Evolutionary conservation across 2,113 vertebrate genomes (phyloP).

Genomic region (Castor canadensis): DNA sequence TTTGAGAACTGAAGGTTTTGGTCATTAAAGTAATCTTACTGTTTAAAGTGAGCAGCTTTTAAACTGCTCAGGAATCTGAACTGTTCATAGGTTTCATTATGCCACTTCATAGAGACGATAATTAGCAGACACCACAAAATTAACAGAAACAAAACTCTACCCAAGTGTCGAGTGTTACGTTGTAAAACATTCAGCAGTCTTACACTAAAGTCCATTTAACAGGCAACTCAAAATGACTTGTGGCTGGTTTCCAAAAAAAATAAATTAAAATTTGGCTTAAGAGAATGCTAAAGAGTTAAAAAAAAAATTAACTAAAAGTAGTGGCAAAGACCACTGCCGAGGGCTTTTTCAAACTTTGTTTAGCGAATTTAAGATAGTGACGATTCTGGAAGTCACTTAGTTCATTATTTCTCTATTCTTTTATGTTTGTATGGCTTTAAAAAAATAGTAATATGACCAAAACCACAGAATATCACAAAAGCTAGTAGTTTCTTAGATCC

Average conservation of each 20-base stretch:
- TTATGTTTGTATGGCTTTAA: neutral
- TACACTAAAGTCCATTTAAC: conserved; percentile 57
- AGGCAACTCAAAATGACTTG: conserved; percentile 53
- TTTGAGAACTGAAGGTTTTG: neutral
- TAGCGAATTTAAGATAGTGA: neutral
- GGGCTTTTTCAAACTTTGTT: neutral
- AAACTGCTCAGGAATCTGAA: conserved; percentile 48
- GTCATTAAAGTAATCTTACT: neutral
- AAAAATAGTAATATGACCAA: neutral
- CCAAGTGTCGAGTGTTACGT: conserved; percentile 26
- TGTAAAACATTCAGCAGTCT: conserved; percentile 40
- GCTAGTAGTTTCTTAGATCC: neutral
- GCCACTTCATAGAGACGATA: conserved; percentile 53
- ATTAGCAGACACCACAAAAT: conserved; percentile 72
- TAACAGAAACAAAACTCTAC: conserved; percentile 64
- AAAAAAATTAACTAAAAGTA: conserved; percentile 70
- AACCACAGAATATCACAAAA: neutral
- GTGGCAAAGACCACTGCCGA: neutral
- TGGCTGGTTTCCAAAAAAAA: conserved; percentile 68
- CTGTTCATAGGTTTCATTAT: conserved; percentile 53
- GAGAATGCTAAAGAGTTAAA: conserved; percentile 64
- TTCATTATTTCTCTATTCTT: neutral
- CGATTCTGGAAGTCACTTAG: neutral
- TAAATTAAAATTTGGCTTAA: conserved; percentile 68
- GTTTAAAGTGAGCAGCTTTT: conserved; percentile 32